Base-by-base conservation (phyloP, 2,888 invertebrate genomes). In the Scelioninae gen. 1 region DNA sequence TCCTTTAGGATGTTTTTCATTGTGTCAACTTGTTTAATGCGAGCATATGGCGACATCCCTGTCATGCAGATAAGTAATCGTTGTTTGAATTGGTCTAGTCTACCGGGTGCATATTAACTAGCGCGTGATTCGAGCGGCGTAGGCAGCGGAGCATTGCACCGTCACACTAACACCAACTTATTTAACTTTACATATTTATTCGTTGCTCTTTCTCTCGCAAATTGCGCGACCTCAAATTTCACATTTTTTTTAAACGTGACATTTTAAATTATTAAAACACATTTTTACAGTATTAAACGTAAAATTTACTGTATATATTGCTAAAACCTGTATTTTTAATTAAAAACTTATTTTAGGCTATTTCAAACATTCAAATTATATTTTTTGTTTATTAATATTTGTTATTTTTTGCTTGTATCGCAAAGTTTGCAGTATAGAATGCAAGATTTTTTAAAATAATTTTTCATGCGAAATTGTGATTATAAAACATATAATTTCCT, bases 1-100 rank as follows among this genome's bases (percentile, higher is more conserved):
- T 53, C 56, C 71, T 43, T 71, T 63, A 65, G 78, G 78, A 79
- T 79, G 78, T 71, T 71, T 71, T 79, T 72, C 78, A 79, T 79
- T 72, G 71, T 65, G 51, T 63, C 49, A 63, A 65, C 31, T 72
- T 51, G 34, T 71, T 78, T 63, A 63, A 71, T 71, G 58, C 53
- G 71, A 65, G 49, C 71, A 78, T 49, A 71, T 58, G 69, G 71
- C 63, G 71, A 78, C 78, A 71, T 78, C 78, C 71, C 71, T 65
- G 78, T 72, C 56, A 56, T 72, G 63, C 13, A 58, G 78, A 72
- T 78, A 78, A 71, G 78, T 78, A 78, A 78, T 71, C 71, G 65
- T 71, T 63, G 68, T 78, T 51, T 69, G 71, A 71, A 71, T 71
- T 63, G 76, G 60, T 60, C 60, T 68, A 58, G 76, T 76, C 66